Evolutionary conservation across 2,888 invertebrate genomes (phyloP), one percentile per base, ranked within the genome.

Genomic region (Dermolepida albohirtum): DNA sequence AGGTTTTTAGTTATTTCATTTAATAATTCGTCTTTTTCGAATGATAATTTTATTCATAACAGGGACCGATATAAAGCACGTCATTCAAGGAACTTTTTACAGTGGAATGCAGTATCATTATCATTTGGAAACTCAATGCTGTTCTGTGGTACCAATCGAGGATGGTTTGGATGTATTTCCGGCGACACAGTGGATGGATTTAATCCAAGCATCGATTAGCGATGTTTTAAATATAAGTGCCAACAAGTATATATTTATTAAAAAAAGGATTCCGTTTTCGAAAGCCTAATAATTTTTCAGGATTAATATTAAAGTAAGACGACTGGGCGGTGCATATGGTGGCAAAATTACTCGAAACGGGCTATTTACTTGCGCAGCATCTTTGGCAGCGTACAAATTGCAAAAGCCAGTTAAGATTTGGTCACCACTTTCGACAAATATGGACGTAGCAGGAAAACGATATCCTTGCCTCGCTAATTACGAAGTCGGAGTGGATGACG

Each of bases 261-360:
- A n/a, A n/a, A n/a, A n/a, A n/a, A n/a, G n/a, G n/a, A n/a, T n/a
- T n/a, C n/a, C n/a, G n/a, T n/a, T n/a, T n/a, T n/a, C n/a, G n/a
- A n/a, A n/a, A n/a, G n/a, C n/a, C n/a, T n/a, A n/a, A n/a, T n/a
- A n/a, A 4, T 27, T 49, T 17, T 63, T 7, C n/a, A 91, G 93
- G 54, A 86, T 95, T n/a, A 89, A 92, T 71, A 84, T 95, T 0
- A 82, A 85, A 49, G 91, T 93, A 0, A 86, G 89, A 5, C 88
- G 95, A 44, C 74, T 95, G 2, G 96, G 96, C 1, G 96, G 96
- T 8, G 92, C 85, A 0, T 96, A 92, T 78, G 96, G 96, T 0
- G 88, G 86, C 0, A 96, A 96, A 81, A 89, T 93, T 62, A 86
- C 88, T 0, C 86, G 93, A 5, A 81, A 87, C 5, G 81, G 84